Evolutionary conservation across 2,113 vertebrate species (phyloP).

Genomic region (Sphyrna mokarran): DNA sequence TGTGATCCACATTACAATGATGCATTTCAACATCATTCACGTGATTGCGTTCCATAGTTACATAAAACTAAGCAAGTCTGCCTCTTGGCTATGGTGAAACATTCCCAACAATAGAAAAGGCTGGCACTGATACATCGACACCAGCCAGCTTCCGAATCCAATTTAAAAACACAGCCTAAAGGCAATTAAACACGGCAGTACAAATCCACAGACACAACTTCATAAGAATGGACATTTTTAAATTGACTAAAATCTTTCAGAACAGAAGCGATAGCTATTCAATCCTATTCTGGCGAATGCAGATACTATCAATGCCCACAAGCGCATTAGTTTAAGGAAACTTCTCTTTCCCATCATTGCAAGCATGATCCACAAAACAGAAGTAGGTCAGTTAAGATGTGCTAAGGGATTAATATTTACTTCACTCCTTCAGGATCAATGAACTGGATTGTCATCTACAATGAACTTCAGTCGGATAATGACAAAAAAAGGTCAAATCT

Average conservation of each 20-base stretch:
- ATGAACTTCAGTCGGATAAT: background rate
- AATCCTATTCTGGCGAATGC: background rate
- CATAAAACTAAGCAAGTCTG: background rate
- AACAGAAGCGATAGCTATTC: background rate
- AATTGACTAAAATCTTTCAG: background rate
- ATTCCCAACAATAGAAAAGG: background rate
- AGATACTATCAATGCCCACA: background rate
- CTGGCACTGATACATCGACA: background rate
- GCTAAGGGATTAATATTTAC: background rate
- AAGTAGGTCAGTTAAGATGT: background rate
- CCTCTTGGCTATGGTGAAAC: background rate
- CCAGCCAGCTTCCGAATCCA: background rate
- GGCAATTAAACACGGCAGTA: background rate
- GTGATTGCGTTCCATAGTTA: background rate
- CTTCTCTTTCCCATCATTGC: background rate
- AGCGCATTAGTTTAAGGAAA: background rate
- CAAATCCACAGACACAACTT: background rate
- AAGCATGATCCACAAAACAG: background rate
- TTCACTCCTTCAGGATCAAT: background rate
- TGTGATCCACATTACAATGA: background rate
- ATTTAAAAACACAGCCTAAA: conserved; percentile 1
- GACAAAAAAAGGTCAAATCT: background rate
- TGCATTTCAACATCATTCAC: background rate
- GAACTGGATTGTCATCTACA: background rate
- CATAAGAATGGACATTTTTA: background rate